These are phyloP conservation scores for Steatornis caripensis DNA, from an alignment of 2,113 vertebrate genomes.

Conservation along the genomic window DNA sequence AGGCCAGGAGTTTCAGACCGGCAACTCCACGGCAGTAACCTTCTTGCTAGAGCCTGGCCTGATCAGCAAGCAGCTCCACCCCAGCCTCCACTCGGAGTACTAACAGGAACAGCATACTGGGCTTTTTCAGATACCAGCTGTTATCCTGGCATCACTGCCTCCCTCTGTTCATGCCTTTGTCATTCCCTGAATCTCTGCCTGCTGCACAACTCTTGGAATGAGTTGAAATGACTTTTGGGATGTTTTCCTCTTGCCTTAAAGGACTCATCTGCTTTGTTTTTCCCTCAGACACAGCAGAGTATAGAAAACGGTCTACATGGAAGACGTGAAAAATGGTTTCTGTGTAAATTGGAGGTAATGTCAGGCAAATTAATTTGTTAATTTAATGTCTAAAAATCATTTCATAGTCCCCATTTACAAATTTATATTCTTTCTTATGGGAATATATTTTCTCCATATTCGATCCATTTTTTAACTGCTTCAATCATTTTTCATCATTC, in stretches of 20 bases:
- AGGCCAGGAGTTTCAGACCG: background rate
- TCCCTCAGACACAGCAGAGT: background rate
- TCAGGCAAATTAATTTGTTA: constrained; percentile 47
- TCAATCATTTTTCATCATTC: background rate
- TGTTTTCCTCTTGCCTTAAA: constrained; percentile 42
- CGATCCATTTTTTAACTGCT: background rate
- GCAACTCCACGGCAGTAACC: background rate
- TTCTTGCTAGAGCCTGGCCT: background rate
- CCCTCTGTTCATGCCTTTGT: background rate
- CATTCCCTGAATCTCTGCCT: constrained; percentile 8
- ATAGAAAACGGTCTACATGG: background rate
- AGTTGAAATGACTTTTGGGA: constrained; percentile 9
- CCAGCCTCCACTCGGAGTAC: background rate
- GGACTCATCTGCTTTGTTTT: constrained; percentile 26
- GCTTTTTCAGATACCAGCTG: constrained; percentile 41
- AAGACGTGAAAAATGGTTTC: constrained; percentile 27
- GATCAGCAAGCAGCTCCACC: background rate
- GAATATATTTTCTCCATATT: background rate
- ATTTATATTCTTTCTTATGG: background rate
- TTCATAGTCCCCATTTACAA: background rate
- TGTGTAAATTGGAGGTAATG: constrained; percentile 4
- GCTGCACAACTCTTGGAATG: constrained; percentile 3
- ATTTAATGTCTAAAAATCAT: constrained; percentile 14
- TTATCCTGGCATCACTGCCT: background rate
- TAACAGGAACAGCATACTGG: background rate